phyloP scores from a whole-genome alignment of 2,113 vertebrate genomes.

The Zingel zingel region DNA sequence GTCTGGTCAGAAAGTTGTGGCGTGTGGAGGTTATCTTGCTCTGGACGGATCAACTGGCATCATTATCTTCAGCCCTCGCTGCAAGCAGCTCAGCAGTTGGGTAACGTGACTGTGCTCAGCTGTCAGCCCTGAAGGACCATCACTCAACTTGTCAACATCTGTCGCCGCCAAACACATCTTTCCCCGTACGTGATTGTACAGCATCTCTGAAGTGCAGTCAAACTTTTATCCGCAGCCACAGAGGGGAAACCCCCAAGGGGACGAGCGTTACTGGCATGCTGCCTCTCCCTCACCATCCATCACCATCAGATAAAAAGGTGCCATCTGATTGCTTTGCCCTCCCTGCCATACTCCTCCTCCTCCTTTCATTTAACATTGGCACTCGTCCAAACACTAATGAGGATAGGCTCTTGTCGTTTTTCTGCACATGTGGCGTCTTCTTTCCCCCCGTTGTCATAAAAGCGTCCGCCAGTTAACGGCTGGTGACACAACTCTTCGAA shows the following conservation, averaged over 20 bases:
- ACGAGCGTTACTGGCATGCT: conserved; percentile 2
- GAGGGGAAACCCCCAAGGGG: conserved; percentile 38
- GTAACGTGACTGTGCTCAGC: conserved; percentile 46
- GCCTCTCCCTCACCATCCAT: conserved; percentile 54
- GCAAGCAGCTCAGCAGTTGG: background rate
- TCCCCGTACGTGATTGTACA: background rate
- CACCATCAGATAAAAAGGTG: conserved; percentile 52
- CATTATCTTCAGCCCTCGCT: background rate
- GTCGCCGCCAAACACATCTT: conserved; percentile 33
- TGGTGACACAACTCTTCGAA: conserved; percentile 40
- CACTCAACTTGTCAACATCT: conserved; percentile 51
- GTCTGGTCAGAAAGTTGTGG: background rate
- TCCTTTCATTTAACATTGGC: conserved; percentile 60
- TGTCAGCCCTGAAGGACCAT: conserved; percentile 44
- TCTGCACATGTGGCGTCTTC: conserved; percentile 49
- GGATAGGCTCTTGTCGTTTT: conserved; percentile 53
- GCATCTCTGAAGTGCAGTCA: conserved; percentile 48
- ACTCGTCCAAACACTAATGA: conserved; percentile 66
- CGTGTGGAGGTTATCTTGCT: background rate
- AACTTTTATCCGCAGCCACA: conserved; percentile 35
- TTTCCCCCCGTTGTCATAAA: conserved; percentile 21
- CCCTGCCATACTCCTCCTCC: conserved; percentile 23
- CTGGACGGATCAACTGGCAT: background rate
- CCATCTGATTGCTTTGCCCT: conserved; percentile 56
- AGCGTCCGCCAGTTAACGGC: conserved; percentile 16